Base-by-base conservation (phyloP, 1,140 invertebrate genomes). In the Pteromalus puparum region DNA sequence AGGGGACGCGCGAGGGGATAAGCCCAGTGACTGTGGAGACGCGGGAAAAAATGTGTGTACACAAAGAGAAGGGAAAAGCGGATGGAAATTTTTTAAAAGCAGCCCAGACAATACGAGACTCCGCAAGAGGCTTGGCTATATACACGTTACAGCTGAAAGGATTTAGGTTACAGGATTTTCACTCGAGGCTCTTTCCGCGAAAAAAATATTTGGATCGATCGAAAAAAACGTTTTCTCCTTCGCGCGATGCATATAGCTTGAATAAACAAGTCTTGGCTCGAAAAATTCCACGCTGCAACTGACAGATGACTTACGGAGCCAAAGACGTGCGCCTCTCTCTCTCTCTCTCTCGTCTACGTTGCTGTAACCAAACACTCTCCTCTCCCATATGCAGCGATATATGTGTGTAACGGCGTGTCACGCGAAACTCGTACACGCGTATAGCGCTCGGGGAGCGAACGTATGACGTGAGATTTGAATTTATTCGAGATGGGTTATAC, bases 401-500 rank as follows among this genome's bases (percentile, higher is more conserved):
- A 5, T 61, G 38, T 18, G 21, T 67, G 30, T 24, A 53, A 61
- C 53, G 53, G 53, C 21, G 53, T 61, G 53, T 61, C 53, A n/a
- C 53, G 53, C 21, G 53, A 61, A 61, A 61, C 53, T 61, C 53
- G 53, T 61, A 61, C 21, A n/a, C 53, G 53, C 53, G 53, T 61
- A 61, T 61, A 18, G 38, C 53, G 53, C 53, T 61, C 53, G 53
- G 18, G n/a, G 38, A 30, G 42, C 67, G 26, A 77, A 78, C 28
- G 46, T 72, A 78, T 84, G 75, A 70, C 76, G 76, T 38, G 82
- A 78, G 68, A 73, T 84, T 84, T 84, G 76, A 79, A 84, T 84
- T 84, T 84, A 84, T 84, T 83, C 74, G 82, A 77, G 38, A 83
- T 77, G 74, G 73, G 72, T 82, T 82, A 53, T 53, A 74, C 72